Conservation (phyloP, 2,888 invertebrate genomes). For the Ornithoptera alexandrae region DNA sequence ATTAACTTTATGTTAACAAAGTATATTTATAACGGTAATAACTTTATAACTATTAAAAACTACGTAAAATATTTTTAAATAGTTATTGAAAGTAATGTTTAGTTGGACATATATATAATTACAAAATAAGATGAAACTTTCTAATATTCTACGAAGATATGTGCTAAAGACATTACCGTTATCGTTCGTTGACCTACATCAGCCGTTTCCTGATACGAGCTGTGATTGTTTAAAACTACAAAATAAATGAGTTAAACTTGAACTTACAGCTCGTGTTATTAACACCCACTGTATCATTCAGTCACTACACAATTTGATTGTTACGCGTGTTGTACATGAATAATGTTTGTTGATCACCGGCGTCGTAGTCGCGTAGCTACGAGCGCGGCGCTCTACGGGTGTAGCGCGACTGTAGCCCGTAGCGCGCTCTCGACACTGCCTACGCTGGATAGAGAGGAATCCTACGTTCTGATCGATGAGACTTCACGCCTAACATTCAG, state of each 20-base stretch:
- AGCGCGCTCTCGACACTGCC: conserved; percentile 38
- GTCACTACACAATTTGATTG: conserved; percentile 28
- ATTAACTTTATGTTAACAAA: too few species aligned
- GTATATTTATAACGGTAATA: too few species aligned
- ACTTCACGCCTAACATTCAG: conserved; percentile 37
- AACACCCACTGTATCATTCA: conserved; percentile 29
- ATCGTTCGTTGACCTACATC: conserved; percentile 35
- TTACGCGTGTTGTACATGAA: conserved; percentile 3
- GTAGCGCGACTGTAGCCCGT: conserved; percentile 54
- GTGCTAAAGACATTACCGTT: conserved; percentile 24
- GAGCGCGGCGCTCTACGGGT: conserved; percentile 61
- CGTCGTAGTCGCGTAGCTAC: conserved; percentile 51
- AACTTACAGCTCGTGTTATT: conserved; percentile 32
- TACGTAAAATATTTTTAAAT: neutral
- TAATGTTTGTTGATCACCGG: conserved; percentile 29
- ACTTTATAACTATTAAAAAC: neutral
- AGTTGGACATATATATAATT: neutral
- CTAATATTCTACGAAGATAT: neutral
- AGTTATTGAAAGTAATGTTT: neutral
- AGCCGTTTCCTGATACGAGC: conserved; percentile 19
- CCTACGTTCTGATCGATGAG: conserved; percentile 48
- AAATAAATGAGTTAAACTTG: conserved; percentile 18
- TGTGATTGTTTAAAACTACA: conserved; percentile 7
- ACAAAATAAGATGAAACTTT: neutral
- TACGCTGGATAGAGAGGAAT: conserved; percentile 42